Conservation (phyloP, 1,140 invertebrate genomes). For the Mizuhopecten yessoensis region DNA sequence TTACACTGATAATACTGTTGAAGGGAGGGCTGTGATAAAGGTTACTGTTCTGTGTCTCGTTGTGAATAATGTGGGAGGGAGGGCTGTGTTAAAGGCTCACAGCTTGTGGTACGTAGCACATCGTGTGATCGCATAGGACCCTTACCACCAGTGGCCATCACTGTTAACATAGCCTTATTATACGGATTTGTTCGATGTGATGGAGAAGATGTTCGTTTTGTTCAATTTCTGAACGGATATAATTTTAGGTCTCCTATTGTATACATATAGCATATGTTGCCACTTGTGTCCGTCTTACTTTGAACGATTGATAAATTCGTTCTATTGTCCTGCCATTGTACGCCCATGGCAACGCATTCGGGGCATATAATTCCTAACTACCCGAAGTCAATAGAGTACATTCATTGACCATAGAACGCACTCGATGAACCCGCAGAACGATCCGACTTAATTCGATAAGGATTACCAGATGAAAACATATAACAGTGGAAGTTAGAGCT, state of each 20-base stretch:
- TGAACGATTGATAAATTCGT: conserved; percentile 39
- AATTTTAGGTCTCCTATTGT: conserved; percentile 1
- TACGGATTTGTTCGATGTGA: conserved; percentile 38
- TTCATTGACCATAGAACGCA: conserved; percentile 30
- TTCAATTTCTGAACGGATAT: neutral
- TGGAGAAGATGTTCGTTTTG: conserved; percentile 18
- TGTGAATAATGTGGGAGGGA: neutral
- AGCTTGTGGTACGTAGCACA: neutral
- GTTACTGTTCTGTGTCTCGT: no score
- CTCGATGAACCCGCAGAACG: neutral
- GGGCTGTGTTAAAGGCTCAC: neutral
- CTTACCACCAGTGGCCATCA: neutral
- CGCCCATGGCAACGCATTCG: conserved; percentile 29
- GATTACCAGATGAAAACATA: conserved; percentile 27
- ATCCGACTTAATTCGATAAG: conserved; percentile 38
- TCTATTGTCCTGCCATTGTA: neutral
- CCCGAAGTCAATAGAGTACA: conserved; percentile 13
- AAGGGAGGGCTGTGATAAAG: no score
- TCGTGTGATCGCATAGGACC: no score
- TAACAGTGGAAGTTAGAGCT: neutral
- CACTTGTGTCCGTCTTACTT: conserved; percentile 16
- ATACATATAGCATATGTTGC: neutral
- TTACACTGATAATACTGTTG: no score
- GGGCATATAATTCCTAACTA: conserved; percentile 38
- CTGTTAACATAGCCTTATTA: neutral